Evolutionary conservation across 2,888 invertebrate genomes (phyloP), one percentile per base, ranked within the genome.

Genomic region (Leptinotarsa juncta): DNA sequence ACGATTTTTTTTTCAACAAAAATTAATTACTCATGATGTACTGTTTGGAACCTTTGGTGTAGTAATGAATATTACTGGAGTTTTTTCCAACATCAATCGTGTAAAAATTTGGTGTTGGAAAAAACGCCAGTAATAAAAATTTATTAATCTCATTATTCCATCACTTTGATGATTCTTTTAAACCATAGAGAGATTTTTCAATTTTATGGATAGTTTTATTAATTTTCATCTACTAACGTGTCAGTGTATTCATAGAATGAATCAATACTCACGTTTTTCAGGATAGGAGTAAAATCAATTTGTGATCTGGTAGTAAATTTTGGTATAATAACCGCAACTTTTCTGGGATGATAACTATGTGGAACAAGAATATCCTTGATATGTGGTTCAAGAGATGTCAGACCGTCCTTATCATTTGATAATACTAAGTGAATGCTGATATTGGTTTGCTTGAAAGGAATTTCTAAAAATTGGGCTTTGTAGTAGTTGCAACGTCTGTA

Each of bases 391-490:
- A 80, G 26, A 53, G 69, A 72, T 16, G 72, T 66, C 32, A 83
- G 72, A 51, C 82, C 82, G 42, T 81, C 75, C 32, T 75, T 81
- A 62, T 79, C 65, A 50, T 82, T 79, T 3, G 83, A 82, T 62
- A 83, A 72, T 26, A 82, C 79, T 66, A 83, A 77, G 4, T 80
- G 80, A 79, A 83, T 81, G 15, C 79, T 78, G 5, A 80, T 75
- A 20, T 82, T 80, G 23, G 74, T 73, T 18, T 78, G 78, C 69
- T 72, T 53, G 71, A 82, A 83, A n/a, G 82, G 82, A 51, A 85
- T 57, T 75, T 83, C 81, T 65, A 85, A 72, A 65, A 84, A 82
- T 74, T 84, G 80, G 4, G 83, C 82, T 71, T 83, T 78, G 55
- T 83, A 70, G 20, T 79, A 78, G 4, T 67, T 48, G 67, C 77